Conservation (phyloP, 2,797 vertebrate species). For the Huso huso region DNA sequence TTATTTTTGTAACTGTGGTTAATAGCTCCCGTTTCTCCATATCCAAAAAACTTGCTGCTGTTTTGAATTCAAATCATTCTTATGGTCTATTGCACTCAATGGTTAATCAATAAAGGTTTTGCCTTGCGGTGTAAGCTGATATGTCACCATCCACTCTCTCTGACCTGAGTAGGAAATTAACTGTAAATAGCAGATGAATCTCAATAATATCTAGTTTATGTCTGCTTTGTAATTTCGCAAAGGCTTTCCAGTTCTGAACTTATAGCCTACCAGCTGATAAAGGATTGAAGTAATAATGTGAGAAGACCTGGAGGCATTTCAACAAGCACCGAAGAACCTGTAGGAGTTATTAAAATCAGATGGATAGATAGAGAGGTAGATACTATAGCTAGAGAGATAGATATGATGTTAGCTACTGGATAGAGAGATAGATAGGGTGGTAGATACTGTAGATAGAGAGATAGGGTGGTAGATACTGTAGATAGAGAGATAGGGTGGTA, state of each 20-base stretch:
- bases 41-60: background rate
- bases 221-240: constrained; percentile 3
- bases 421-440: too few species aligned
- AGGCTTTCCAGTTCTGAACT: background rate
- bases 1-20: background rate
- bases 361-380: too few species aligned
- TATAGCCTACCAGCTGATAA: background rate
- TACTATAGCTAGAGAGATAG: too few species aligned
- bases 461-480: too few species aligned
- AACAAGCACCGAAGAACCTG: background rate
- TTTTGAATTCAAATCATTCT: background rate
- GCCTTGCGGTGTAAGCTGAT: background rate
- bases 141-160: background rate
- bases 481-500: too few species aligned
- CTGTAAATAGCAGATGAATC: constrained; percentile 8
- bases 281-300: background rate
- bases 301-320: background rate
- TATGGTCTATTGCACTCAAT: background rate
- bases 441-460: too few species aligned
- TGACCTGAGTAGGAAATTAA: constrained; percentile 12
- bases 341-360: background rate
- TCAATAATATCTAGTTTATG: constrained; percentile 5
- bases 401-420: too few species aligned
- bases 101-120: background rate
- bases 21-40: background rate